phyloP scores from a whole-genome alignment of 1,140 invertebrate genomes.

The Yoshiicerus persimilis region DNA sequence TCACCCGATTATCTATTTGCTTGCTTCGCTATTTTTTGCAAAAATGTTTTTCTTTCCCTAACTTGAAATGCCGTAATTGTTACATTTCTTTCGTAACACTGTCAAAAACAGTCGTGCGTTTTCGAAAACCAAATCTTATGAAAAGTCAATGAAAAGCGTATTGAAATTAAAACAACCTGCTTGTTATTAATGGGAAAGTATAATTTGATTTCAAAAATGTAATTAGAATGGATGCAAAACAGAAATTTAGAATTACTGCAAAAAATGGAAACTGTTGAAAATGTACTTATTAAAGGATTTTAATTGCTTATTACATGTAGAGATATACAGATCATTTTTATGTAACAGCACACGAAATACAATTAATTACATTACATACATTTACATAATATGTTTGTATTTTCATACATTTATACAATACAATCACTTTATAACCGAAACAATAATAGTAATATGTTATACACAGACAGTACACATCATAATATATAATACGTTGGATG shows the following conservation, averaged over 20 bases:
- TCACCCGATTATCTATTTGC: neutral
- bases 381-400: neutral
- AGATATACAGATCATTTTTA: constrained; percentile 2
- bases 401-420: constrained; percentile 6
- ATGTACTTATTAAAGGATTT: constrained; percentile 9
- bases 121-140: too few species aligned
- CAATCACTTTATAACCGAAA: constrained; percentile 5
- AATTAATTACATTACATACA: neutral
- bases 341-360: constrained; percentile 1
- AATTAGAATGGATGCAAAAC: neutral
- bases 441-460: neutral
- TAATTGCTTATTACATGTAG: constrained; percentile 2
- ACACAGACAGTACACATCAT: neutral
- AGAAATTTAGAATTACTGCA: neutral
- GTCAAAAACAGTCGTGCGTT: too few species aligned
- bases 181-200: too few species aligned
- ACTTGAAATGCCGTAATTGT: too few species aligned
- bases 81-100: too few species aligned
- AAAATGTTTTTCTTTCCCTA: neutral
- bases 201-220: too few species aligned
- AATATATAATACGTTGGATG: neutral
- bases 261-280: neutral
- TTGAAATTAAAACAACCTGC: too few species aligned
- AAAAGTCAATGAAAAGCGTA: too few species aligned
- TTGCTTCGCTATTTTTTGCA: neutral